Percentiles rank a stretch among this genome's conserved stretches.
Conservation (phyloP, 2,888 invertebrate species). For the Melanchra persicariae region DNA sequence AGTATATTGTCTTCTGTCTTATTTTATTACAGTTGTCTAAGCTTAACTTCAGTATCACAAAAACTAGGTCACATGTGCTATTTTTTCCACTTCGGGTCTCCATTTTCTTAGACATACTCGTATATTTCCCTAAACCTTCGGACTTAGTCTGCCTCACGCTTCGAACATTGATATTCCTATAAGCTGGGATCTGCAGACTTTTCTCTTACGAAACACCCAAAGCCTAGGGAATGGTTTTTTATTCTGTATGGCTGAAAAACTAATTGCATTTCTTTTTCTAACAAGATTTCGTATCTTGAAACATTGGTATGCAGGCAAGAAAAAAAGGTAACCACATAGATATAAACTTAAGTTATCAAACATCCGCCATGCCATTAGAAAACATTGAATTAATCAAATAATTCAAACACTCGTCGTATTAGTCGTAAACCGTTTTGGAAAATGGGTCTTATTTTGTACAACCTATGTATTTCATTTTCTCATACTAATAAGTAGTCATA, state of each 20-base stretch:
- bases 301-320: not conserved
- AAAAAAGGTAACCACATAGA: not conserved
- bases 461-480: not conserved
- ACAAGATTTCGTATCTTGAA: not conserved
- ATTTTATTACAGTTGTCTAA: not conserved
- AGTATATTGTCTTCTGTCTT: too few relatives aligned
- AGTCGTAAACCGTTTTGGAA: not conserved
- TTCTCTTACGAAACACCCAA: constrained; percentile 28
- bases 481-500: not conserved
- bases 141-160: constrained; percentile 26
- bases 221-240: constrained; percentile 12
- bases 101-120: constrained; percentile 8
- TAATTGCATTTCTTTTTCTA: not conserved
- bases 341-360: too few relatives aligned
- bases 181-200: constrained; percentile 40
- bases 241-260: constrained; percentile 13
- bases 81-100: constrained; percentile 10
- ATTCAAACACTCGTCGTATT: not conserved
- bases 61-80: constrained; percentile 19
- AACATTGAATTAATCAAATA: too few relatives aligned
- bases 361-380: too few relatives aligned
- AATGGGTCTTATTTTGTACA: not conserved
- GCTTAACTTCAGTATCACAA: not conserved
- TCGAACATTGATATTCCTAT: constrained; percentile 46
- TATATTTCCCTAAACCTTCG: constrained; percentile 45